phyloP scores from a whole-genome alignment of 2,797 vertebrate genomes.

The Pangasius mekongensis region DNA sequence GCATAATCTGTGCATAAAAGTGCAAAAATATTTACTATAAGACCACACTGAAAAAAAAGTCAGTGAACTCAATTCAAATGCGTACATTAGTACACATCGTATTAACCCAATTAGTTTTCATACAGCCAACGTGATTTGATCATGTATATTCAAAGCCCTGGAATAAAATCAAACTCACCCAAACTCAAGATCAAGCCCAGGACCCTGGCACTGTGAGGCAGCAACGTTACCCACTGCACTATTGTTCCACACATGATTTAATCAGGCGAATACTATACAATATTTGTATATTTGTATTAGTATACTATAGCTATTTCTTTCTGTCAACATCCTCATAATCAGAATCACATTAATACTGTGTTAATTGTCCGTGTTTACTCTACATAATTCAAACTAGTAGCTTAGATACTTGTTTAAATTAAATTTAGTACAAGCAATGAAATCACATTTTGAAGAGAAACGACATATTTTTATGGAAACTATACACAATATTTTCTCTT shows the following conservation, averaged over 20 bases:
- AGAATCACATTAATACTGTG: not conserved
- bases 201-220: not conserved
- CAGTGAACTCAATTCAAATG: not conserved
- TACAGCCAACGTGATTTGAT: not conserved
- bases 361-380: not conserved
- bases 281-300: too few relatives aligned
- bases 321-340: not conserved
- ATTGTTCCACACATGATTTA: not conserved
- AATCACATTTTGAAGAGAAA: not conserved
- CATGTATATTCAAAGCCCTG: not conserved
- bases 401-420: not conserved
- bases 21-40: not conserved
- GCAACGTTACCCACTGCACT: not conserved
- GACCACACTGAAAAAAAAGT: not conserved
- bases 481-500: not conserved
- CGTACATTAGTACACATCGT: not conserved
- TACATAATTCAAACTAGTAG: not conserved
- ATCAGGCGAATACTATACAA: not conserved
- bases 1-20: not conserved
- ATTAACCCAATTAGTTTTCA: not conserved
- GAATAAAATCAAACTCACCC: not conserved
- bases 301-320: not conserved
- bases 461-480: not conserved
- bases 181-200: not conserved
- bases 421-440: not conserved